A percentile compares a stretch with the other conserved stretches of the same genome.
Evolutionary conservation across 2,113 vertebrate species (phyloP).

Genomic region (Alexandromys fortis): DNA sequence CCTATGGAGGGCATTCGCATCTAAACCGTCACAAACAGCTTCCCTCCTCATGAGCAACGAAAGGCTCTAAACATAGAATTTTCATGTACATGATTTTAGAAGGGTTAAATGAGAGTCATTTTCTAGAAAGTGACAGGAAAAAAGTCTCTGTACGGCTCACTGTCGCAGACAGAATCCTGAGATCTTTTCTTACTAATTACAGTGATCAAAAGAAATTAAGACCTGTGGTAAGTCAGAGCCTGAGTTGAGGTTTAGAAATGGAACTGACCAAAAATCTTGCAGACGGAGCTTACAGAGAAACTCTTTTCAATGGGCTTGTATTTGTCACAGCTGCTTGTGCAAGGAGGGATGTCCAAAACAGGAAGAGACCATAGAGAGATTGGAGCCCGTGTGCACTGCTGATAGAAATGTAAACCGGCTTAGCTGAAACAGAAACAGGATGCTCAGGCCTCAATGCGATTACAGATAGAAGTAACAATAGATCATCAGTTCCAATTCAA

Average conservation of each 20-base stretch:
- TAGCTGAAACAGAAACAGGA: background rate
- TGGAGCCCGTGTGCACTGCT: background rate
- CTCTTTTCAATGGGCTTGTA: background rate
- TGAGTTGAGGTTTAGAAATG: background rate
- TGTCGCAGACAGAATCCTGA: background rate
- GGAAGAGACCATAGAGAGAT: background rate
- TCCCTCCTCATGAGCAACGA: background rate
- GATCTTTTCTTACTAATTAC: background rate
- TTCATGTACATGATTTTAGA: background rate
- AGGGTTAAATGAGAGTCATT: background rate
- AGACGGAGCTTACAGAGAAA: background rate
- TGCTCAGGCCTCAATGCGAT: background rate
- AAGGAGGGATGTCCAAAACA: background rate
- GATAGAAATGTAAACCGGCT: background rate
- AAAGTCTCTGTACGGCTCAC: background rate
- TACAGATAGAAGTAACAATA: background rate
- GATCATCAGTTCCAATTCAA: background rate
- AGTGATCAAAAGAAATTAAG: background rate
- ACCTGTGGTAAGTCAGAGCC: background rate
- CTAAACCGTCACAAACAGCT: background rate
- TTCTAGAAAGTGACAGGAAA: background rate
- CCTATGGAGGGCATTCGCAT: too few relatives aligned
- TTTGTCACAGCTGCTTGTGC: background rate
- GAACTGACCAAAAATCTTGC: background rate
- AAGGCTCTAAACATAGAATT: background rate